Base-by-base conservation (phyloP, 2,888 invertebrate genomes). In the Selenia dentaria region DNA sequence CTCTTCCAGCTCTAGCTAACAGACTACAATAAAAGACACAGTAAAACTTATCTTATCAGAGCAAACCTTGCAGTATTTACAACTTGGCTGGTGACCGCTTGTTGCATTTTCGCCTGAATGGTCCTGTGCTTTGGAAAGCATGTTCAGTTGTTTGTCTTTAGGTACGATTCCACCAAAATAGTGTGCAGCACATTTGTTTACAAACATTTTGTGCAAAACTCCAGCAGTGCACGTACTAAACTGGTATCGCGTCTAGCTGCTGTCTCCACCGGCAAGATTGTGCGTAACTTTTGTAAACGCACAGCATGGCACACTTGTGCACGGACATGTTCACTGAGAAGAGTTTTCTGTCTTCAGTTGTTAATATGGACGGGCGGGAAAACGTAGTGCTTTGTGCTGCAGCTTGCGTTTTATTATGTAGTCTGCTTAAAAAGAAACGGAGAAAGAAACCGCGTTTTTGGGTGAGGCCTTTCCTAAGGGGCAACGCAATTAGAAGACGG, bases 311-410 rank as follows among this genome's bases (percentile, higher is more conserved):
- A 22, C 22, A 22, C 22, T 22, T 22, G 22, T 22, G 8, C 22
- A 6, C 22, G 22, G 6, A 22, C 22, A 22, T 22, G 22, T 26
- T 26, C 26, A 26, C 26, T 26, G 26, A 26, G 26, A 1, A 26
- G 26, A 16, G 16, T 26, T 26, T 26, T n/a, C 26, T 26, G 10
- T 1, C 26, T 26, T 26, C 26, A 31, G 18, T 33, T 10, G 35
- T 22, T 35, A 25, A 35, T 25, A 25, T 49, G 50, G n/a, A 57
- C 46, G 55, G 54, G 40, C 52, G 32, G 38, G 52, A 57, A 55
- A 55, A 54, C 52, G 44, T 50, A 51, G 55, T 53, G 51, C 50
- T 51, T 53, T 53, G 42, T 47, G 51, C 51, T 57, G 51, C 51
- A 52, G 51, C 54, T 2, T 54, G 54, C 39, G 49, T 54, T 51